Evolutionary conservation across 2,888 invertebrate species (phyloP).

Genomic region (Ectropis crepuscularia): DNA sequence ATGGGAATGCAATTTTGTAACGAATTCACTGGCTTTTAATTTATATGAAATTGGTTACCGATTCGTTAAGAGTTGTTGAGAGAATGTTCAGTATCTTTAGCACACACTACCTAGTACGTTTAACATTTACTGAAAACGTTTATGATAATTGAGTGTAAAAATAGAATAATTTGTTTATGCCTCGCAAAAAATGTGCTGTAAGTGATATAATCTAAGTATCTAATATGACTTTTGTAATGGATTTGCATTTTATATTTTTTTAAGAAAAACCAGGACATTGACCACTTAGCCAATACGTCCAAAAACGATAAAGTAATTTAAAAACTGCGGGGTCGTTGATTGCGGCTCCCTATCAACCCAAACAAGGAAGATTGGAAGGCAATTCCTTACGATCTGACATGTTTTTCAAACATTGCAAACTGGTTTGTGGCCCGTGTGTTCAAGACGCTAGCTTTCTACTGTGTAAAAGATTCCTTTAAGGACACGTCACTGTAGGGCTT

Average conservation of each 20-base stretch:
- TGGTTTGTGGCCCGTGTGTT: conserved; percentile 32
- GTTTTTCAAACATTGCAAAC: conserved; percentile 37
- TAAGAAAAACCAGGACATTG: too few species aligned
- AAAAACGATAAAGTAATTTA: conserved; percentile 10
- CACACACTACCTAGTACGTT: too few species aligned
- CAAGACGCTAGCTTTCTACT: conserved; percentile 27
- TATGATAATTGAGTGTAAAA: too few species aligned
- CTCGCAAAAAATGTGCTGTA: too few species aligned
- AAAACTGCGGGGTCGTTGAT: conserved; percentile 36
- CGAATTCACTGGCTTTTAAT: background rate
- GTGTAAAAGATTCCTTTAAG: conserved; percentile 25
- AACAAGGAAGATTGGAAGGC: conserved; percentile 37
- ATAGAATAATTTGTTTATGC: too few species aligned
- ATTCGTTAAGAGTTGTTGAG: too few species aligned
- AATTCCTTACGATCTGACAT: conserved; percentile 29
- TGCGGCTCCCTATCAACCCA: conserved; percentile 37
- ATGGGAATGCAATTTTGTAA: conserved; percentile 15
- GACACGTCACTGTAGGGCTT: conserved; percentile 21
- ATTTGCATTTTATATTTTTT: too few species aligned
- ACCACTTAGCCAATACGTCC: background rate
- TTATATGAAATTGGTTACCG: too few species aligned
- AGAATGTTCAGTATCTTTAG: too few species aligned
- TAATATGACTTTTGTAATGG: too few species aligned
- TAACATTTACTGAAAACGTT: too few species aligned
- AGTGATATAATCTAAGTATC: too few species aligned